These are phyloP conservation scores for Coccyzus lansbergi DNA, from an alignment of 2,797 vertebrate species.

Conservation along the genomic window DNA sequence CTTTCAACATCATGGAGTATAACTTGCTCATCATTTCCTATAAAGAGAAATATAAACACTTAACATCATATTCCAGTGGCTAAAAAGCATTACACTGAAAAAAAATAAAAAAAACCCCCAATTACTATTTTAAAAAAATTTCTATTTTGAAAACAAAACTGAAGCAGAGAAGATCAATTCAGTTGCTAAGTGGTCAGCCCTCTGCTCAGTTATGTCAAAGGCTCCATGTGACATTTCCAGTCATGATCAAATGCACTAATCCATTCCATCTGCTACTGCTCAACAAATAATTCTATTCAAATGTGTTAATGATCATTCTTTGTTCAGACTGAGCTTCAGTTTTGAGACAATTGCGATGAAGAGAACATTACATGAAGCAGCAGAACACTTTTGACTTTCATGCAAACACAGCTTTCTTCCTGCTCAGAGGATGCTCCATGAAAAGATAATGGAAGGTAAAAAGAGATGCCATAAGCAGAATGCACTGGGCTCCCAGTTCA, in stretches of 20 bases:
- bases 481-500: not conserved
- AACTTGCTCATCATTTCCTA: slow-evolving; percentile 98
- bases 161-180: not conserved
- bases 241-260: not conserved
- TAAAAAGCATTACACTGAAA: not conserved
- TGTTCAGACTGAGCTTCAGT: not conserved
- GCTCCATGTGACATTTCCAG: not conserved
- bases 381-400: not conserved
- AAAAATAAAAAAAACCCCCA: not conserved
- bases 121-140: not conserved
- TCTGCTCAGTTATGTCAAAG: not conserved
- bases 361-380: not conserved
- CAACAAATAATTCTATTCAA: not conserved
- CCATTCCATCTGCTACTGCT: not conserved
- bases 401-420: not conserved
- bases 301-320: not conserved
- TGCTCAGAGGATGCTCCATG: not conserved
- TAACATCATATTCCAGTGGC: not conserved
- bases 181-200: not conserved
- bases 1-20: slow-evolving; percentile 98
- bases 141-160: not conserved
- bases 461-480: not conserved
- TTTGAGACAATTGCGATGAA: not conserved
- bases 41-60: slow-evolving; percentile 67
- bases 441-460: not conserved